A percentile compares a stretch with the other conserved stretches of the same genome.
Evolutionary conservation across 2,113 vertebrate genomes (phyloP).

Genomic region (Melospiza georgiana): DNA sequence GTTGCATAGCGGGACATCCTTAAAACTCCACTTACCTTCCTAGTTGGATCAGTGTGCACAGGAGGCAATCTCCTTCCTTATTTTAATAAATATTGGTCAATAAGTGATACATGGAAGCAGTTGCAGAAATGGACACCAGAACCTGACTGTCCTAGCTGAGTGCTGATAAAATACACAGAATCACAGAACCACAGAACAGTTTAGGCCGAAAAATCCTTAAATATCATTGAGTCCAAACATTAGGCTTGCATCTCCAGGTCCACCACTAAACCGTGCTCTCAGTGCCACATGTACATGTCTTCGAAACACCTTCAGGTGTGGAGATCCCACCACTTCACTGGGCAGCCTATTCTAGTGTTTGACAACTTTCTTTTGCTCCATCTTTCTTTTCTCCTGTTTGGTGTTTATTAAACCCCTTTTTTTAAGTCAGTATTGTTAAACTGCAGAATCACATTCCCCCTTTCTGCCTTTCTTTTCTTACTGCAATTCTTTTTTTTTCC

Average conservation of each 20-base stretch:
- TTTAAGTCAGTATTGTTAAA: not conserved
- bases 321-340: not conserved
- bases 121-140: not conserved
- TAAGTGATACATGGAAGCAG: not conserved
- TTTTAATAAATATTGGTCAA: not conserved
- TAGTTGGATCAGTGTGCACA: not conserved
- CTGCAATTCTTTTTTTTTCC: not conserved
- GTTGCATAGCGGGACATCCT: not conserved
- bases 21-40: not conserved
- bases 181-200: not conserved
- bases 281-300: not conserved
- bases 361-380: not conserved
- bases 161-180: not conserved
- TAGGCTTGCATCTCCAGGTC: not conserved
- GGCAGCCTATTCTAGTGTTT: not conserved
- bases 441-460: not conserved
- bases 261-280: not conserved
- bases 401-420: not conserved
- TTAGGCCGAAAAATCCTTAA: not conserved
- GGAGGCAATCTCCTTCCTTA: not conserved
- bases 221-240: not conserved
- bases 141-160: not conserved
- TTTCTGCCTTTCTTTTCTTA: not conserved
- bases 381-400: not conserved
- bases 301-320: not conserved